Evolutionary conservation across 1,140 invertebrate species (phyloP).

Genomic region (Neomicropteryx cornuta): DNA sequence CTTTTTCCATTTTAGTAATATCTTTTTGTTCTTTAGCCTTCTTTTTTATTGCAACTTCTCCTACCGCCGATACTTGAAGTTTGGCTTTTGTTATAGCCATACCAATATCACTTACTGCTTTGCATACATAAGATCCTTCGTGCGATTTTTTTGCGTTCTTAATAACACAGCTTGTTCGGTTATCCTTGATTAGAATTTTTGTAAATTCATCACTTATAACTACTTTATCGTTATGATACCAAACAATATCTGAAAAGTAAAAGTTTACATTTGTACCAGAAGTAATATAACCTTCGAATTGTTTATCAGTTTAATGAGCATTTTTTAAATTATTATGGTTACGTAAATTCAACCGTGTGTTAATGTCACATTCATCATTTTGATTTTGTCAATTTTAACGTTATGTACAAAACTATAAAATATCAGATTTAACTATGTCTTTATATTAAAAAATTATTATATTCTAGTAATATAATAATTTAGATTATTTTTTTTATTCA

Average conservation of each 20-base stretch:
- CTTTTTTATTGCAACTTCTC: conserved; percentile 18
- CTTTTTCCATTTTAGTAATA: conserved; percentile 29
- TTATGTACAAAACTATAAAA: no score
- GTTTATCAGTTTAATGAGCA: no score
- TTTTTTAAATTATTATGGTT: no score
- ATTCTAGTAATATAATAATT: no score
- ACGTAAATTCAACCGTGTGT: no score
- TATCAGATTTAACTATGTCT: no score
- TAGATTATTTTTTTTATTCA: no score
- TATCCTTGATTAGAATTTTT: conserved; percentile 60
- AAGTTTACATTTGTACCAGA: no score
- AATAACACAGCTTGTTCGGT: conserved; percentile 62
- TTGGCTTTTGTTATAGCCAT: conserved; percentile 69
- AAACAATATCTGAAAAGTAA: conserved; percentile 68
- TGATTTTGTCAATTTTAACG: no score
- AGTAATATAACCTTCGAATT: no score
- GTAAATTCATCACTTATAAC: conserved; percentile 60
- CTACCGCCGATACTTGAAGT: conserved; percentile 46
- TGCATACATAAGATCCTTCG: conserved; percentile 78
- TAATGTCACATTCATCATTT: no score
- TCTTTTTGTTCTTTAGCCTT: conserved; percentile 29
- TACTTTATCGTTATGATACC: conserved; percentile 80
- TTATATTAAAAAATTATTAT: no score
- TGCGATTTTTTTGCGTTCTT: conserved; percentile 54
- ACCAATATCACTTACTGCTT: conserved; percentile 72